Conservation (phyloP, 2,797 vertebrate species). For the Loriculus beryllinus region DNA sequence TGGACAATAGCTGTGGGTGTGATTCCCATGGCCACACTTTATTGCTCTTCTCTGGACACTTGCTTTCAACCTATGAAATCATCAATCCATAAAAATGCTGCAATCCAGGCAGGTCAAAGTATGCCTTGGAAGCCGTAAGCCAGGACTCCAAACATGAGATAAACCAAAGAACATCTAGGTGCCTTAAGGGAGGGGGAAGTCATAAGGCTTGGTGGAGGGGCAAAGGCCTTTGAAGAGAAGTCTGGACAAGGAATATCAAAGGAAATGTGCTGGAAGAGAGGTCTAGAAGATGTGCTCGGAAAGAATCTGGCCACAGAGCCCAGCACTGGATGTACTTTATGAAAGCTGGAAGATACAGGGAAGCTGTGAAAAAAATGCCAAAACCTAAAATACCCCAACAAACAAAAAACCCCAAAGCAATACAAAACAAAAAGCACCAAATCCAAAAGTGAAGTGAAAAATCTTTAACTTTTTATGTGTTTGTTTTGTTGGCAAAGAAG, state of each 20-base stretch:
- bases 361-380: background rate
- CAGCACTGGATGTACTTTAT: background rate
- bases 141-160: background rate
- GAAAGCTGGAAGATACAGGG: background rate
- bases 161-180: background rate
- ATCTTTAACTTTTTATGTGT: background rate
- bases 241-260: background rate
- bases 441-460: background rate
- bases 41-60: background rate
- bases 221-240: background rate
- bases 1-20: background rate
- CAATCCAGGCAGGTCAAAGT: background rate
- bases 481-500: background rate
- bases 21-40: fast-evolving
- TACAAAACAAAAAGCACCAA: background rate
- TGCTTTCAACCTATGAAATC: background rate
- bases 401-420: background rate
- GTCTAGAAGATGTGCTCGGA: background rate
- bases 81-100: background rate
- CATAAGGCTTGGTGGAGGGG: background rate
- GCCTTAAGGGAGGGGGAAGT: background rate
- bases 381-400: background rate
- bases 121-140: background rate
- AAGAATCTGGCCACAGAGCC: background rate
- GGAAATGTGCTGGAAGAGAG: background rate